Percentiles rank a stretch among this genome's conserved stretches.
Conservation (phyloP, 2,113 vertebrate genomes). For the Zosterops hypoxanthus region DNA sequence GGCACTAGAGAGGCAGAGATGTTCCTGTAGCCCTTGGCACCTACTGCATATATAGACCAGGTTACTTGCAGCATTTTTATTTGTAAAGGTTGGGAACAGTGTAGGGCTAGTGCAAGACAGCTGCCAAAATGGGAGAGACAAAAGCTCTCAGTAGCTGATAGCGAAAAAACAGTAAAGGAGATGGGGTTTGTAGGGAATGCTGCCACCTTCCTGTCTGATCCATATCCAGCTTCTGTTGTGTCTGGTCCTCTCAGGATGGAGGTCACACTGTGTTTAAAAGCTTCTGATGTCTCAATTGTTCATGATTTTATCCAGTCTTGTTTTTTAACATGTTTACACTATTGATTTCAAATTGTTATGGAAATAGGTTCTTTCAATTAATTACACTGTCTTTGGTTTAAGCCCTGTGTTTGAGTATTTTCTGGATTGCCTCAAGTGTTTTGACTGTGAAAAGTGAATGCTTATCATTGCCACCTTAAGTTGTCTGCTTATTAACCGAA, state of each 20-base stretch:
- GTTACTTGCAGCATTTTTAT: not conserved
- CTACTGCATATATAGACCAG: not conserved
- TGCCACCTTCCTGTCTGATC: not conserved
- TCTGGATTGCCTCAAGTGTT: not conserved
- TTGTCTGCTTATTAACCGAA: not conserved
- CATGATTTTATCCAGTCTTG: not conserved
- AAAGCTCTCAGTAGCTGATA: not conserved
- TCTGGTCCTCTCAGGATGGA: not conserved
- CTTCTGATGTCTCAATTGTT: not conserved
- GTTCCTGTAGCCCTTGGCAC: not conserved
- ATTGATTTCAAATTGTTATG: not conserved
- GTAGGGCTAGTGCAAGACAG: not conserved
- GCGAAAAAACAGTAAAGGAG: not conserved
- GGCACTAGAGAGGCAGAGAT: not conserved
- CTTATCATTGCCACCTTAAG: not conserved
- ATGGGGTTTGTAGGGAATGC: not conserved
- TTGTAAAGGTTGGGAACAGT: not conserved
- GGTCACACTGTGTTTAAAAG: not conserved
- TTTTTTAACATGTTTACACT: not conserved
- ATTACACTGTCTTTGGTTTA: not conserved
- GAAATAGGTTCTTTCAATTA: not conserved
- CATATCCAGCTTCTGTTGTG: not conserved
- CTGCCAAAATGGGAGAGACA: not conserved
- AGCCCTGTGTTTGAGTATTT: slow-evolving; percentile 11
- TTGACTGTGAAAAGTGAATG: not conserved